Evolutionary conservation across 2,797 vertebrate genomes (phyloP), one percentile per base, ranked within the genome.

Genomic region (Oreochromis grahami): DNA sequence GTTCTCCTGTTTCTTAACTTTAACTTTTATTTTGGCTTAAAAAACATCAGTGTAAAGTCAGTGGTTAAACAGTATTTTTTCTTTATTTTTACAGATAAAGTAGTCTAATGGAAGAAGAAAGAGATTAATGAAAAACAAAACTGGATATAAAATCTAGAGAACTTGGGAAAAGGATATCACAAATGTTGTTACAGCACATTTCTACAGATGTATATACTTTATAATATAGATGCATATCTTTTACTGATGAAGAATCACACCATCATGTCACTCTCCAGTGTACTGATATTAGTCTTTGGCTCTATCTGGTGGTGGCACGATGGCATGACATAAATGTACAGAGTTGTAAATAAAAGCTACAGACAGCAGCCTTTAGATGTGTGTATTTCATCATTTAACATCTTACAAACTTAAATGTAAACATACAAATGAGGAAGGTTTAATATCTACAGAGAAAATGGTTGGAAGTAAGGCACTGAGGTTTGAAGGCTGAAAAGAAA

Each of bases 171-270:
- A 45, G 5, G 14, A 24, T 45, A 11, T 26, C 41, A 29, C 41
- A 72, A 26, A 72, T 0, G 3, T 17, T 43, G 41, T 17, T 43
- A 0, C 8, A 0, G n/a, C 3, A 2, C 65, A 4, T 48, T 29
- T 29, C 6, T 48, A 19, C 9, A 19, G 5, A 48, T 72, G 15
- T 72, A 32, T 48, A 48, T 72, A 17, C 6, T 72, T 32, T 48
- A 48, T 72, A 12, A 72, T 1, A 48, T 17, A 72, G 41, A 17
- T 48, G 41, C 24, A 72, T 72, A 48, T 48, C 9, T 7, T 72
- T 29, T 72, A 48, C 9, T 29, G 41, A 72, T 45, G 24, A 45
- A 45, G 65, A 72, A 48, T 0, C 0, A 1, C 21, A 45, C 38
- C 65, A 21, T 68, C n/a, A 1, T 14, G 36, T 41, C 63, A 68